Evolutionary conservation across 2,113 vertebrate species (phyloP).

Genomic region (Oxyruncus cristatus): DNA sequence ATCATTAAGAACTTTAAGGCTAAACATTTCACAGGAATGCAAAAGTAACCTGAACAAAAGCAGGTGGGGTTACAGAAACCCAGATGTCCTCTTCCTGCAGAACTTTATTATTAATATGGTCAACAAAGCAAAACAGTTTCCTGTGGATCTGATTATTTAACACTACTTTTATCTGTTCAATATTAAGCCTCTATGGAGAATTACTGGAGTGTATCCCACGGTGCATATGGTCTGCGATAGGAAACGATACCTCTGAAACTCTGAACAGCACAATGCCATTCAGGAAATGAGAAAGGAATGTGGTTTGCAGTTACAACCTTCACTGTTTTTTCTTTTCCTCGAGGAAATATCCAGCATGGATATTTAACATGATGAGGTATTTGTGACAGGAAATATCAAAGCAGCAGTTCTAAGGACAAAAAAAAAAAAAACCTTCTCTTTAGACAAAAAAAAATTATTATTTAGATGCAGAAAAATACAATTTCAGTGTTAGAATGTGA

Average conservation of each 20-base stretch:
- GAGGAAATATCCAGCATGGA: neutral
- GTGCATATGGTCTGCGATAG: neutral
- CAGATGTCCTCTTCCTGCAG: neutral
- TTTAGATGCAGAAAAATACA: neutral
- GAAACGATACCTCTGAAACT: neutral
- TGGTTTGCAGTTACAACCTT: neutral
- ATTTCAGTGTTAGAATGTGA: neutral
- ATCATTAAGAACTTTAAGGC: neutral
- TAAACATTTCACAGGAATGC: neutral
- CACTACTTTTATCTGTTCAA: neutral
- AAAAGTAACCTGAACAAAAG: neutral
- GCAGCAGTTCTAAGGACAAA: neutral
- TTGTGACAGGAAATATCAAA: neutral
- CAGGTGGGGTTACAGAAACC: neutral
- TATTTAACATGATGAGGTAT: neutral
- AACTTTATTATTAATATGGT: neutral
- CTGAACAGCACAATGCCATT: neutral
- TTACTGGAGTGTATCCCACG: neutral
- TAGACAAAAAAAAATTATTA: neutral
- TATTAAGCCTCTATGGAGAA: neutral
- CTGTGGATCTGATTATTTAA: neutral
- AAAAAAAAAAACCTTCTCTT: neutral
- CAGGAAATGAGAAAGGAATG: neutral
- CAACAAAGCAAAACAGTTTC: neutral
- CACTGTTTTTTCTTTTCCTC: neutral